Evolutionary conservation across 2,888 invertebrate genomes (phyloP).

Genomic region (Eupeodes latifasciatus): DNA sequence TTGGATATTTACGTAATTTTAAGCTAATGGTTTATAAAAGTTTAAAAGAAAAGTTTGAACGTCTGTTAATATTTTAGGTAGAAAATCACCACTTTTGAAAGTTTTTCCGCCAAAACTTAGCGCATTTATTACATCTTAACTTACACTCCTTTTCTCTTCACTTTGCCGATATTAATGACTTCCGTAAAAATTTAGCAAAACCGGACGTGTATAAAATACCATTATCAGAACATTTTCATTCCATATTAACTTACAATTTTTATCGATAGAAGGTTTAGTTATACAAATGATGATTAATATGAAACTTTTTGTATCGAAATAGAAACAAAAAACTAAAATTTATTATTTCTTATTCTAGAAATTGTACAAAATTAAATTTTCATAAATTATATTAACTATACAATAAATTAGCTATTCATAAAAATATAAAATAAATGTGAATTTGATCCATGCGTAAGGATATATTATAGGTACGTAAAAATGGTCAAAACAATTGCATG

Average conservation of each 20-base stretch:
- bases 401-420: constrained; percentile 26
- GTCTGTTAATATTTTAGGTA: too few species aligned
- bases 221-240: constrained; percentile 8
- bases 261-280: too few species aligned
- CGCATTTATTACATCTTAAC: too few species aligned
- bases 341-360: not conserved
- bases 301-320: constrained; percentile 1
- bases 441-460: constrained; percentile 14
- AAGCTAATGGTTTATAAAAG: too few species aligned
- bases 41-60: too few species aligned
- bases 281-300: constrained; percentile 10
- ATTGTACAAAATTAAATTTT: constrained; percentile 13
- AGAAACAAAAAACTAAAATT: not conserved
- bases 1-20: too few species aligned
- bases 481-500: constrained; percentile 54
- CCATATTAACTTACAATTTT: not conserved
- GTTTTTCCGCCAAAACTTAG: too few species aligned
- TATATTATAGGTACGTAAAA: not conserved
- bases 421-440: constrained; percentile 10
- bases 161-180: not conserved
- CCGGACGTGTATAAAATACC: constrained; percentile 26
- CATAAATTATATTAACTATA: not conserved
- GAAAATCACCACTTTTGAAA: too few species aligned
- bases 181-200: constrained; percentile 31
- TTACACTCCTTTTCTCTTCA: not conserved